A percentile compares a stretch with the other conserved stretches of the same genome.
Evolutionary conservation across 2,113 vertebrate species (phyloP).

Genomic region (Hirundichthys speculiger): DNA sequence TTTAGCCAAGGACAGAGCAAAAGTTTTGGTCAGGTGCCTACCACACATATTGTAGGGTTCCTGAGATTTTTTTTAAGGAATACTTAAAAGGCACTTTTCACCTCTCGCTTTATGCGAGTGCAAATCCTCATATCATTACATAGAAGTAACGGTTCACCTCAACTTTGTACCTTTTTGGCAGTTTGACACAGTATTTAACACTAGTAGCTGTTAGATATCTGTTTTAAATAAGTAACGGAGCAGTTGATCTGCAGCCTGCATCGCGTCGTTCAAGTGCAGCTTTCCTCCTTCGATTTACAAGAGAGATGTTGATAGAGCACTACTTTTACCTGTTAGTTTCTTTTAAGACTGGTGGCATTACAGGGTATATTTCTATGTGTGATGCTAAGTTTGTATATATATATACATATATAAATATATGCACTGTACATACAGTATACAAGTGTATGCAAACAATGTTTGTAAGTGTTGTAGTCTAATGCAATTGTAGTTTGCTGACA

Average conservation of each 20-base stretch:
- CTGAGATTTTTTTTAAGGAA: constrained; percentile 47
- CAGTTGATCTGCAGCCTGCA: constrained; percentile 74
- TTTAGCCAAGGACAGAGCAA: constrained; percentile 6
- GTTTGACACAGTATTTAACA: constrained; percentile 62
- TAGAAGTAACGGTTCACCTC: constrained; percentile 56
- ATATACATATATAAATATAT: constrained; percentile 33
- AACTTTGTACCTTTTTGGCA: constrained; percentile 52
- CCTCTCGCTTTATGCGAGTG: constrained; percentile 62
- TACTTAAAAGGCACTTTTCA: constrained; percentile 65
- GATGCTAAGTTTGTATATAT: constrained; percentile 66
- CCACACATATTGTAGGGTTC: constrained; percentile 23
- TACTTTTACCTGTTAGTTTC: constrained; percentile 58
- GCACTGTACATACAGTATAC: constrained; percentile 73
- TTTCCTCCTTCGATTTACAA: constrained; percentile 49
- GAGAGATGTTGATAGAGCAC: constrained; percentile 56
- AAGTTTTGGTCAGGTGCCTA: constrained; percentile 28
- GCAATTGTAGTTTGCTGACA: constrained; percentile 71
- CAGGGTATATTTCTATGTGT: constrained; percentile 80
- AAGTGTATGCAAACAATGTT: constrained; percentile 74
- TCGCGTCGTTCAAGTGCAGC: constrained; percentile 60
- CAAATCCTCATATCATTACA: constrained; percentile 53
- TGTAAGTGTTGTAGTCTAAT: constrained; percentile 69
- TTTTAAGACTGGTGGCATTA: constrained; percentile 75
- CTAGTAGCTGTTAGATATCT: constrained; percentile 55
- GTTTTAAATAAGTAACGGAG: constrained; percentile 61